Base-by-base conservation (phyloP, 1,140 invertebrate species). In the Heliconius nattereri region DNA sequence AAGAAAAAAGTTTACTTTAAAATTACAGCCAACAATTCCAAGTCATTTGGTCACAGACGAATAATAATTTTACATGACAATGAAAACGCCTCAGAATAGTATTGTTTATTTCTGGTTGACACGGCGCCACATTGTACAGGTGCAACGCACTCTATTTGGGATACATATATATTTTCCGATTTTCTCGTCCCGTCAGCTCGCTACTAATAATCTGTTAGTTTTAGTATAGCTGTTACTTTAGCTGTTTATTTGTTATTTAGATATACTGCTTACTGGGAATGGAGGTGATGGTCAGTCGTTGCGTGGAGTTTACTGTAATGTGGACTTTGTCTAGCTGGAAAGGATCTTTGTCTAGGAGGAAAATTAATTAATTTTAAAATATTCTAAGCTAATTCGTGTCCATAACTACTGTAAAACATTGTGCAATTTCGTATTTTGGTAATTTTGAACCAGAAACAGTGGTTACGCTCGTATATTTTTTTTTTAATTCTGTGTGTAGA, bases 111-210 rank as follows among this genome's bases (percentile, higher is more conserved):
- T 66, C 60, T 66, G 60, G 60, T 66, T 66, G 60, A 66, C 60
- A 66, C 26, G 26, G 23, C 23, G 11, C 26, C 13, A 16, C 26
- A 66, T 66, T 66, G 26, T 66, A 66, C 23, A 73, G 78, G 84
- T 89, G 91, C 89, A 90, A 86, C 80, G 91, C 80, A 86, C 91
- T 78, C 74, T 82, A 88, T 89, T 84, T 87, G 85, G 88, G 86
- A 85, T 84, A 82, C 19, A 60, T 78, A 81, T 82, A 81, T 84
- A 88, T 91, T 92, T 91, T 89, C 89, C 87, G 82, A 87, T 90
- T 91, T 91, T 84, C 90, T 88, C 83, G 78, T 86, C 81, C 77
- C 85, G 81, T 82, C 81, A 83, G 73, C 74, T 77, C 76, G 32
- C 75, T 37, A 16, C 66, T 73, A 40, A 45, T 75, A 73, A 66